Evolutionary conservation across 1,140 invertebrate genomes (phyloP).

Genomic region (Panulirus ornatus): DNA sequence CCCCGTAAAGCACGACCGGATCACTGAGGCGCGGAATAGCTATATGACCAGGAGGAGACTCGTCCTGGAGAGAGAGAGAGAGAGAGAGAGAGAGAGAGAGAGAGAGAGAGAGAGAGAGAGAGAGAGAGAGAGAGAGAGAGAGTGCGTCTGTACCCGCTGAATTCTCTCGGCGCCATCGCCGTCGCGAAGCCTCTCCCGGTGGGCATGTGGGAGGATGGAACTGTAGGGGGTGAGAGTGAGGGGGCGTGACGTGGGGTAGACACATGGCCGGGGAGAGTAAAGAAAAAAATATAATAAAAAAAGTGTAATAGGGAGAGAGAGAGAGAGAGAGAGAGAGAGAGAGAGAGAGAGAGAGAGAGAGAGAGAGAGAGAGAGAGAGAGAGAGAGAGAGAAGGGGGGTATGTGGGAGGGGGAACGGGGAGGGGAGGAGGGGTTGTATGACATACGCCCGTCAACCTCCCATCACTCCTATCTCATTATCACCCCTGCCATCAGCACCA

Average conservation of each 20-base stretch:
- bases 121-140: no score
- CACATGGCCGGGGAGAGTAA: neutral
- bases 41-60: neutral
- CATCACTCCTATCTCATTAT: no score
- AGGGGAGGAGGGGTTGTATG: neutral
- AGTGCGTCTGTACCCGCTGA: no score
- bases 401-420: neutral
- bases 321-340: neutral
- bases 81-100: slow-evolving; percentile 13
- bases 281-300: neutral
- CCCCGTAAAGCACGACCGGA: no score
- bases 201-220: neutral
- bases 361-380: neutral
- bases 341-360: neutral
- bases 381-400: neutral
- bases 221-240: neutral
- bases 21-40: neutral
- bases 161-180: no score
- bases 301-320: neutral
- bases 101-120: no score
- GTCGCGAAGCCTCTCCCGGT: no score
- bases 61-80: neutral
- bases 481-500: no score
- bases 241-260: neutral
- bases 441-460: no score